Evolutionary conservation across 2,113 vertebrate genomes (phyloP), one percentile per base, ranked within the genome.

Genomic region (Petromus typicus): DNA sequence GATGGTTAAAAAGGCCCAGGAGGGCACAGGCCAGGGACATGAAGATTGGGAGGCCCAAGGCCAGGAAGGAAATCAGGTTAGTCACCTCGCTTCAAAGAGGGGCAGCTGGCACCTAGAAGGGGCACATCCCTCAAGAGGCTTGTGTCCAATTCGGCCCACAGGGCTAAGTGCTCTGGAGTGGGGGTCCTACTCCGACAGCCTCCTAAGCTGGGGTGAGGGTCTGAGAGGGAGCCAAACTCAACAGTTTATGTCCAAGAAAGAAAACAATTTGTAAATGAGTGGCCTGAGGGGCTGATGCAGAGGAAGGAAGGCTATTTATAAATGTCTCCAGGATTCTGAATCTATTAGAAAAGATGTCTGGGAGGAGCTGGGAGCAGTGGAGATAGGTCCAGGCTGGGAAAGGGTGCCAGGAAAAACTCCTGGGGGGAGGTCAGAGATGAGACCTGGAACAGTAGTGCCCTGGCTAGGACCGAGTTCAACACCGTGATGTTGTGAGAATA

Each of bases 291-390:
- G 6, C 11, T 73, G 48, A 59, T 75, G 48, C 59, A 59, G 56
- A 82, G 91, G 92, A 97, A 96, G 81, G 91, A 92, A 97, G 48
- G 25, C 81, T 97, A 97, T 96, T 97, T 98, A 97, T 97, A 97
- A 96, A 93, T 37, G 61, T 88, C 94, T 78, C 63, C 86, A 96
- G 91, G 96, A 96, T 91, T 96, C 91, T 14, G n/a, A 80, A 93
- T 89, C 97, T 66, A 17, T 96, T 94, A 96, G 86, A 93, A 95
- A 95, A 94, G 91, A 88, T 97, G 95, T 83, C 94, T 95, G 91
- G 96, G 90, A 96, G 96, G 96, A 91, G 93, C 94, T 45, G 45
- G 83, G 84, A 86, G 86, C 66, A 67, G 84, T 66, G 37, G 23
- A 87, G 96, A 83, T 94, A 94, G 83, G 93, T 96, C 94, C 96